phyloP scores from a whole-genome alignment of 1,140 invertebrate species.

The Telenomus remus region DNA sequence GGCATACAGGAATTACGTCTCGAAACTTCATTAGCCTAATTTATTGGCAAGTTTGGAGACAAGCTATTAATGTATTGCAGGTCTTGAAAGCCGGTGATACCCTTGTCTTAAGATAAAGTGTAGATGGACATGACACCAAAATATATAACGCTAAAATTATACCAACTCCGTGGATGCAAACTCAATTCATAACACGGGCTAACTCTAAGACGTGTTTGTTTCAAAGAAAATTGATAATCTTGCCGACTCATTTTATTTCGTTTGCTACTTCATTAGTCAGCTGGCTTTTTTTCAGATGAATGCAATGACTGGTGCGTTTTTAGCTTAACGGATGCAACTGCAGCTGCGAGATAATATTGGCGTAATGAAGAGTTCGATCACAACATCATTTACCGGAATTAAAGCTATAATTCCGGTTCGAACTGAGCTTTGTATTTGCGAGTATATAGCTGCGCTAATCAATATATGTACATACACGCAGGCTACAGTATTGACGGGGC shows the following conservation, averaged over 20 bases:
- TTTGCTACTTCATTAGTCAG: background rate
- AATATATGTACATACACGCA: slow-evolving; percentile 40
- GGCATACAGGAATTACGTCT: slow-evolving; percentile 49
- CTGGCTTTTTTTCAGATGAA: too few relatives aligned
- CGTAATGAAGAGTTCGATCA: slow-evolving; percentile 26
- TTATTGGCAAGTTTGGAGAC: slow-evolving; percentile 63
- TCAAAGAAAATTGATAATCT: too few relatives aligned
- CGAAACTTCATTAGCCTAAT: slow-evolving; percentile 67
- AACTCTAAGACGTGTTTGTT: slow-evolving; percentile 12
- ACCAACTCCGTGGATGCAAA: background rate
- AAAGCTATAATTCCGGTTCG: slow-evolving; percentile 42
- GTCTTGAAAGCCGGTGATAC: slow-evolving; percentile 27
- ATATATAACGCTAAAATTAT: background rate
- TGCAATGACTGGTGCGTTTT: background rate
- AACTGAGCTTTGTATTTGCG: slow-evolving; percentile 35
- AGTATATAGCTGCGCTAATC: slow-evolving; percentile 49
- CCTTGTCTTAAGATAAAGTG: slow-evolving; percentile 34
- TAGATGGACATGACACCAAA: slow-evolving; percentile 6
- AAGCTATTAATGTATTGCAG: slow-evolving; percentile 60
- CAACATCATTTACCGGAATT: slow-evolving; percentile 42
- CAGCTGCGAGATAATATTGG: slow-evolving; percentile 17
- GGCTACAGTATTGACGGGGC: slow-evolving; percentile 26
- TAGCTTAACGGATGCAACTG: background rate
- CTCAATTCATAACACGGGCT: background rate
- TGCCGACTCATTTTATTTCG: too few relatives aligned